Evolutionary conservation across 2,113 vertebrate genomes (phyloP).

Genomic region (Odocoileus virginianus): DNA sequence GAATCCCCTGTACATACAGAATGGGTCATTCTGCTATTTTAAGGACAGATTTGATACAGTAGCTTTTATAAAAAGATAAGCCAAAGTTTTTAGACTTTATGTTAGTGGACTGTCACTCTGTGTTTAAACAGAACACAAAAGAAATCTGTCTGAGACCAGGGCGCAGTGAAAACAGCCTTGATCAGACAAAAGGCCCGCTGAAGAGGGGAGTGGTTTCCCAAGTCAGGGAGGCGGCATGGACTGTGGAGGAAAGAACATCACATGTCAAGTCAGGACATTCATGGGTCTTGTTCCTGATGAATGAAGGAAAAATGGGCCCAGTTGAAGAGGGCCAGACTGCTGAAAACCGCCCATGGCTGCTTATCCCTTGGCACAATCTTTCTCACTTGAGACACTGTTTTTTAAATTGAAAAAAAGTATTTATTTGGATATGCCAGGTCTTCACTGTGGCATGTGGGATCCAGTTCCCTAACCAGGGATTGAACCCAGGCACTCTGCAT

Average conservation of each 20-base stretch:
- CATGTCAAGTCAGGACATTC: slow-evolving; percentile 14
- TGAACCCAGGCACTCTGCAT: background rate
- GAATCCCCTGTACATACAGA: background rate
- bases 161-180: slow-evolving; percentile 50
- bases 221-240: background rate
- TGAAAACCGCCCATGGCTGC: background rate
- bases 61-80: slow-evolving; percentile 61
- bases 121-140: slow-evolving; percentile 66
- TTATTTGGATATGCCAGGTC: background rate
- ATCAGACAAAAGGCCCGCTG: slow-evolving; percentile 48
- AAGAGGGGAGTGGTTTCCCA: slow-evolving; percentile 37
- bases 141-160: slow-evolving; percentile 58
- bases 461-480: background rate
- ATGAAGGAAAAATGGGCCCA: slow-evolving; percentile 51
- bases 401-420: background rate
- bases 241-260: slow-evolving; percentile 1
- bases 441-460: background rate
- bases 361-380: background rate
- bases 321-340: background rate
- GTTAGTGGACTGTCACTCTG: slow-evolving; percentile 55
- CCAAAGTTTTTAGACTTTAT: slow-evolving; percentile 40
- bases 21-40: slow-evolving; percentile 46
- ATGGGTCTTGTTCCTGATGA: slow-evolving; percentile 51
- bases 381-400: background rate
- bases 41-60: slow-evolving; percentile 45